Evolutionary conservation across 2,113 vertebrate genomes (phyloP), one percentile per base, ranked within the genome.

Genomic region (Paracanthobrama guichenoti): DNA sequence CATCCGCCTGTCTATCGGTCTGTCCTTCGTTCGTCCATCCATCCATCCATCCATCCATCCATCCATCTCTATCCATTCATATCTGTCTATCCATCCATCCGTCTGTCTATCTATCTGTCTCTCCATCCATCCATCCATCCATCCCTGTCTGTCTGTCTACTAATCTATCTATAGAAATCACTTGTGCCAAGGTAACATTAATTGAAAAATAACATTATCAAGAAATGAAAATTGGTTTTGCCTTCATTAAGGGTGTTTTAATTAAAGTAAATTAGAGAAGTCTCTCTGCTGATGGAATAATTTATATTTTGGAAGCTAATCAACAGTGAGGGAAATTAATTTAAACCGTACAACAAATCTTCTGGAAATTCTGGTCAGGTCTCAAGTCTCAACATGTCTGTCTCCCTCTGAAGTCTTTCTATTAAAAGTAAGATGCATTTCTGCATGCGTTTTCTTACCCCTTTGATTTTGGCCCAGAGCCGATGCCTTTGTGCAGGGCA

Each of bases 381-480:
- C 55, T 79, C 55, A 62, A 16, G 76, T 79, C 55, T 79, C 55
- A 62, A 16, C 76, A 44, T 10, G 55, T 62, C 35, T 78, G 42
- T 12, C 24, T 46, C 69, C n/a, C 42, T 14, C 69, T 8, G 11
- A 73, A 26, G 57, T 1, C 57, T 79, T 60, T 79, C 39, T 79
- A 66, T 77, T 57, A 48, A 76, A 48, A 59, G 18, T 2, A 48
- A 75, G 18, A 62, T 22, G 18, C 2, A 46, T 69, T 22, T 69
- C 20, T 42, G 20, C 4, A 42, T 42, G 35, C 10, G 0, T 6
- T 10, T 72, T n/a, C 10, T 0, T 90, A 96, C 95, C 93, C 48
- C 73, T 91, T 92, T 11, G 87, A 84, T 46, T 87, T 92, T 3
- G 69, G 86, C 48, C 91, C 91, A 0, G 2, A 22, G 50, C 86